These are phyloP conservation scores for Thalassarche chlororhynchos DNA, from an alignment of 2,113 vertebrate genomes.

Conservation along the genomic window DNA sequence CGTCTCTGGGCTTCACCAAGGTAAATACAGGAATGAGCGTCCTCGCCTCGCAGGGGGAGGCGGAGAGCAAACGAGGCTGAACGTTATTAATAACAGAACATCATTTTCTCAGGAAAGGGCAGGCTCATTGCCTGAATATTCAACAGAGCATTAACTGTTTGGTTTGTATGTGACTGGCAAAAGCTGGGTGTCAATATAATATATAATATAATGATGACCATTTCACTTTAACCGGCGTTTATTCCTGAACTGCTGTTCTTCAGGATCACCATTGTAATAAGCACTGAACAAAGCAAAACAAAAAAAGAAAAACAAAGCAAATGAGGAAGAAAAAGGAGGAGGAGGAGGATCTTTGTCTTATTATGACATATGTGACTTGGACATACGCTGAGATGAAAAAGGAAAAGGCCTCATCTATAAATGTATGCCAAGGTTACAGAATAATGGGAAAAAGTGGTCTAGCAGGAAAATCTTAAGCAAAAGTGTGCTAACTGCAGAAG, in stretches of 20 bases:
- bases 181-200: constrained; percentile 17
- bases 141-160: constrained; percentile 29
- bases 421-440: constrained; percentile 70
- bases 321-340: constrained; percentile 1
- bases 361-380: constrained; percentile 71
- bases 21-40: background rate
- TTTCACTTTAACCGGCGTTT: constrained; percentile 45
- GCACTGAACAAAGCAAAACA: constrained; percentile 66
- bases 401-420: constrained; percentile 73
- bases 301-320: background rate
- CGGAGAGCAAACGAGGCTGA: background rate
- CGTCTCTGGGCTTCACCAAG: background rate
- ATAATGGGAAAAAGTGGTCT: constrained; percentile 55
- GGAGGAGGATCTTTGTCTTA: constrained; percentile 62
- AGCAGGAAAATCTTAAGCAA: constrained; percentile 70
- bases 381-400: constrained; percentile 68
- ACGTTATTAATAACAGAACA: background rate
- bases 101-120: constrained; percentile 37
- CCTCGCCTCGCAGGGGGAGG: background rate
- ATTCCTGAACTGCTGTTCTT: constrained; percentile 71
- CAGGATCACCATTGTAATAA: constrained; percentile 72
- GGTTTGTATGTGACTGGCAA: constrained; percentile 41
- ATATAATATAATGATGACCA: constrained; percentile 39
- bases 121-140: constrained; percentile 37
- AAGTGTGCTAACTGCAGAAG: constrained; percentile 76